These are phyloP conservation scores for Festucalex cinctus DNA, from an alignment of 2,113 vertebrate species.

Conservation along the genomic window DNA sequence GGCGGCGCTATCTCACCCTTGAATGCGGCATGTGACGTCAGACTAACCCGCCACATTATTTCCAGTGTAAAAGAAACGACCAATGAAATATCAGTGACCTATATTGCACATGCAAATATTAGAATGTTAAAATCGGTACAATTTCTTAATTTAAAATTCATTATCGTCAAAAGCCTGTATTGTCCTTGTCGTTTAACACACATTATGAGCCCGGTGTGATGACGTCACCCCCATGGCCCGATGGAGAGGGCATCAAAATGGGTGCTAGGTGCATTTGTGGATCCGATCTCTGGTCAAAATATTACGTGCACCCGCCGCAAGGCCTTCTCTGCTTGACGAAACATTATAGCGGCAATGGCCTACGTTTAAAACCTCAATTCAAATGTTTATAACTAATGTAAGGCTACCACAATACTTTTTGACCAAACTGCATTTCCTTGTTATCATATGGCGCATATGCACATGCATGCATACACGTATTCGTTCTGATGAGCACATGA, in stretches of 20 bases:
- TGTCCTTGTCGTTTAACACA: no score
- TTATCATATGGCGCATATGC: no score
- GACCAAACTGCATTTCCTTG: no score
- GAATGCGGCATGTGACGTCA: not conserved
- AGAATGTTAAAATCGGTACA: not conserved
- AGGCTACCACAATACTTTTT: no score
- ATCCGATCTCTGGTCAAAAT: not conserved
- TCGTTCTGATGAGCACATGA: slow-evolving; percentile 25
- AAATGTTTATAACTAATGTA: no score
- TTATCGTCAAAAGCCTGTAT: no score
- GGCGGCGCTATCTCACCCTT: not conserved
- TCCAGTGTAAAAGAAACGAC: no score
- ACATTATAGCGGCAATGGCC: no score
- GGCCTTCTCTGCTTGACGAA: no score
- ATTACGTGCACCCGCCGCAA: no score
- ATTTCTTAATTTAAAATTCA: no score
- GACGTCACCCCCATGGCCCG: slow-evolving; percentile 1
- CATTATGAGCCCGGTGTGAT: slow-evolving; percentile 51
- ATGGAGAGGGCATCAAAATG: slow-evolving; percentile 12
- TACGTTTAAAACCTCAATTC: not conserved
- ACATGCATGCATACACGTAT: no score
- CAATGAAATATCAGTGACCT: slow-evolving; percentile 7
- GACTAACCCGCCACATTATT: not conserved
- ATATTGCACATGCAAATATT: not conserved
- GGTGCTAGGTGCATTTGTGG: slow-evolving; percentile 3